Evolutionary conservation across 2,888 invertebrate species (phyloP).

Genomic region (Andrena flavipes): DNA sequence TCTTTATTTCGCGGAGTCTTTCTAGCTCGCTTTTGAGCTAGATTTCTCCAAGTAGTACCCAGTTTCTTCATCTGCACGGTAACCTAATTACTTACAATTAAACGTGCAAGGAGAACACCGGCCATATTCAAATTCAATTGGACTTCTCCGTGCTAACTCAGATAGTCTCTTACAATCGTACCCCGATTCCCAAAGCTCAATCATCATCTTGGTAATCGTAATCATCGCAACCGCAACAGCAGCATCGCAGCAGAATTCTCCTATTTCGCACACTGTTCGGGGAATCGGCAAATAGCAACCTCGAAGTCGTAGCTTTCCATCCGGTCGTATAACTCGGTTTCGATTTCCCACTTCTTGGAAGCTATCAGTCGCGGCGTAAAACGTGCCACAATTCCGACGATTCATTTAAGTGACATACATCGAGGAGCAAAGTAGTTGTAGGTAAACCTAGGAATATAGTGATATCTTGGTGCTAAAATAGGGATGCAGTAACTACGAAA

Average conservation of each 20-base stretch:
- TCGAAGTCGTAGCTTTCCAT: constrained; percentile 48
- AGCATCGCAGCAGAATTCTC: neutral
- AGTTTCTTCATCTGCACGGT: neutral
- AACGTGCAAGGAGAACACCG: neutral
- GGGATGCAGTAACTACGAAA: too few species aligned
- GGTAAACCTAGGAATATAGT: too few species aligned
- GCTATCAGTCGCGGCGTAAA: constrained; percentile 36
- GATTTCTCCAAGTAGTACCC: neutral
- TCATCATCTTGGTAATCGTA: constrained; percentile 1
- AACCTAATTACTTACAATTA: neutral
- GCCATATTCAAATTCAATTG: neutral
- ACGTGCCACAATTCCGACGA: constrained; percentile 16
- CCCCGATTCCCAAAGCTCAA: neutral
- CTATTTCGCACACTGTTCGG: constrained; percentile 34
- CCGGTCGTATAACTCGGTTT: constrained; percentile 42
- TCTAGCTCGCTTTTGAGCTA: too few species aligned
- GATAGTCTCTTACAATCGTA: neutral
- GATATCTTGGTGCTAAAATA: too few species aligned
- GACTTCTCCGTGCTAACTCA: neutral
- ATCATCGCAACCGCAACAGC: neutral
- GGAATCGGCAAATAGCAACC: constrained; percentile 36
- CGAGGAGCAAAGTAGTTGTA: neutral
- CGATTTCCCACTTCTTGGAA: constrained; percentile 59
- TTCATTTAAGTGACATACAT: constrained; percentile 28
- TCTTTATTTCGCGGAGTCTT: too few species aligned